These are phyloP conservation scores for Desmodus rotundus DNA, from an alignment of 2,113 vertebrate species.

Conservation along the genomic window DNA sequence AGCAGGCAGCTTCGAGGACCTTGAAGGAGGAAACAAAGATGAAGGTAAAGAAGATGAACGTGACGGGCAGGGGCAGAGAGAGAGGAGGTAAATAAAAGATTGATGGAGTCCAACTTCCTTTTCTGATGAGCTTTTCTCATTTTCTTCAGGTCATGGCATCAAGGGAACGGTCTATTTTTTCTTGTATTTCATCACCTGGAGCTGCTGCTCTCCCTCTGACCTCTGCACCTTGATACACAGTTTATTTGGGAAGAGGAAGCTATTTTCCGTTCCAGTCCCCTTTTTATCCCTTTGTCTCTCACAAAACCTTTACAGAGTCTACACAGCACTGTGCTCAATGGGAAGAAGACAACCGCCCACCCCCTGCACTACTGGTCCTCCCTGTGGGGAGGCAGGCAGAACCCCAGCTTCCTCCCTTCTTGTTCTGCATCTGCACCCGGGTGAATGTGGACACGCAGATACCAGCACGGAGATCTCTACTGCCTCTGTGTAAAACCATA, in stretches of 20 bases:
- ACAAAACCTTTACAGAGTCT: conserved; percentile 83
- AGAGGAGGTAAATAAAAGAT: conserved; percentile 87
- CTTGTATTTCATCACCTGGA: conserved; percentile 84
- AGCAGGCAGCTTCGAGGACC: conserved; percentile 90
- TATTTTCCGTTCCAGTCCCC: conserved; percentile 82
- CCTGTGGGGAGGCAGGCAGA: conserved; percentile 89
- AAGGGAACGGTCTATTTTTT: conserved; percentile 78
- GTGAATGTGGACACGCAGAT: conserved; percentile 85
- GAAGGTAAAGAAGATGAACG: conserved; percentile 89
- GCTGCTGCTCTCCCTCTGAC: conserved; percentile 81
- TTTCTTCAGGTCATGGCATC: conserved; percentile 87
- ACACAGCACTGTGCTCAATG: conserved; percentile 84
- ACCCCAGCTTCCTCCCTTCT: conserved; percentile 83
- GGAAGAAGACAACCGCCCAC: conserved; percentile 82
- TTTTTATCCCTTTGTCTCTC: conserved; percentile 79
- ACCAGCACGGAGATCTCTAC: conserved; percentile 88
- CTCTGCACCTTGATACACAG: conserved; percentile 82
- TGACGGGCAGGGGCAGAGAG: conserved; percentile 86
- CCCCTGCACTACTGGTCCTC: conserved; percentile 82
- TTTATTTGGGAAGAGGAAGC: conserved; percentile 77
- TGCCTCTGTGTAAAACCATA: conserved; percentile 82
- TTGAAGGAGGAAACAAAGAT: conserved; percentile 90
- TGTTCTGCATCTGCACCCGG: conserved; percentile 82
- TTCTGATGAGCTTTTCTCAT: conserved; percentile 69
- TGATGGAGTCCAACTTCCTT: conserved; percentile 82